Evolutionary conservation across 2,113 vertebrate species (phyloP).

Genomic region (Platichthys flesus): DNA sequence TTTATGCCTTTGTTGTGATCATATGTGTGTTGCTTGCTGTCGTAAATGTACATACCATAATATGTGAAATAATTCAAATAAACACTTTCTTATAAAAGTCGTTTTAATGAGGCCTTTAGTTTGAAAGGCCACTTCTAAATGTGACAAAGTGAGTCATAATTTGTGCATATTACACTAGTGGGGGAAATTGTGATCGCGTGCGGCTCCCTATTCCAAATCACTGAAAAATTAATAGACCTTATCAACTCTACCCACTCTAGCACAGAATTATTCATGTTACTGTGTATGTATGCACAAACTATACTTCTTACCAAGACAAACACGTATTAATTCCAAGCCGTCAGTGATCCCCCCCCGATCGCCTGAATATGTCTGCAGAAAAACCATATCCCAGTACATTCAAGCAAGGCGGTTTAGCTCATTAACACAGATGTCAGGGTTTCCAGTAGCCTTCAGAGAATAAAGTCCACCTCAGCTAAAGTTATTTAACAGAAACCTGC

Average conservation of each 20-base stretch:
- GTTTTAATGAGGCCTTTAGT: slow-evolving; percentile 45
- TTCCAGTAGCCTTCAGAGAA: slow-evolving; percentile 49
- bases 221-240: slow-evolving; percentile 69
- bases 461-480: slow-evolving; percentile 41
- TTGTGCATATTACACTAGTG: slow-evolving; percentile 26
- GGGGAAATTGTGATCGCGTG: slow-evolving; percentile 39
- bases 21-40: slow-evolving; percentile 40
- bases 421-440: slow-evolving; percentile 60
- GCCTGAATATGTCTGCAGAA: slow-evolving; percentile 30
- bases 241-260: slow-evolving; percentile 41
- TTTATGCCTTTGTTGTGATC: slow-evolving; percentile 58
- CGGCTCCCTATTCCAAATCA: slow-evolving; percentile 40
- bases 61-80: slow-evolving; percentile 65
- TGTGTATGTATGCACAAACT: slow-evolving; percentile 52
- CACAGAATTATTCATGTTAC: slow-evolving; percentile 62
- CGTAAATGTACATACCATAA: slow-evolving; percentile 67
- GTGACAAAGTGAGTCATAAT: slow-evolving; percentile 55
- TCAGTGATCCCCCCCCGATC: slow-evolving; percentile 34
- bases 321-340: slow-evolving; percentile 46
- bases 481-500: slow-evolving; percentile 50
- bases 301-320: slow-evolving; percentile 58
- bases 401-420: slow-evolving; percentile 26
- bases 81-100: slow-evolving; percentile 53
- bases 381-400: not conserved
- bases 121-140: slow-evolving; percentile 45